These are phyloP conservation scores for Stigmatopora nigra DNA, from an alignment of 2,113 vertebrate genomes.

Conservation along the genomic window DNA sequence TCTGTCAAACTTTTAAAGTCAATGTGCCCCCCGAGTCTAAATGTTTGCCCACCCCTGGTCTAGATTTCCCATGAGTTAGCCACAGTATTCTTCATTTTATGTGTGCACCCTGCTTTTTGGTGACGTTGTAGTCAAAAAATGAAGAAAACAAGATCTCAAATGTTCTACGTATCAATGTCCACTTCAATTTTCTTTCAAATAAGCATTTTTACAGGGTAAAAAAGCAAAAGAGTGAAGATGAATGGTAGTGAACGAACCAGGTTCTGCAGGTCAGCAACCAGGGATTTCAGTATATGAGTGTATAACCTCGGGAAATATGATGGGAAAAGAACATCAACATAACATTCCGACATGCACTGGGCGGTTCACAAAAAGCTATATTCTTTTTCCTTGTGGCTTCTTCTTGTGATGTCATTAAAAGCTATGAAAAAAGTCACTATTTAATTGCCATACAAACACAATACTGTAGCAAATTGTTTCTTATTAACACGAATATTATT, in stretches of 20 bases:
- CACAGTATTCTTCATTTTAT: background rate
- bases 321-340: constrained; percentile 44
- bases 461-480: constrained; percentile 89
- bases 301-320: constrained; percentile 53
- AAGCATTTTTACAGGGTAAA: constrained; percentile 56
- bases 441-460: constrained; percentile 79
- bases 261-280: constrained; percentile 72
- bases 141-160: background rate
- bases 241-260: constrained; percentile 50
- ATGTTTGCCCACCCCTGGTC: too few species aligned
- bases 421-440: constrained; percentile 68
- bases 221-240: constrained; percentile 17
- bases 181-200: constrained; percentile 31
- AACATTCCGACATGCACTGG: constrained; percentile 64
- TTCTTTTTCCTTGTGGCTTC: constrained; percentile 66
- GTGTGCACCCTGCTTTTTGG: background rate
- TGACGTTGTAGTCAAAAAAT: constrained; percentile 10
- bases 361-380: constrained; percentile 57
- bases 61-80: background rate
- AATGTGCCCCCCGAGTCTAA: too few species aligned
- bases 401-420: constrained; percentile 62
- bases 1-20: too few species aligned
- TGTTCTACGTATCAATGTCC: constrained; percentile 32
- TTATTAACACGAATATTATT: constrained; percentile 74
- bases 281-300: constrained; percentile 54